These are phyloP conservation scores for Andrena hattorfiana DNA, from an alignment of 2,888 invertebrate species.

Conservation along the genomic window DNA sequence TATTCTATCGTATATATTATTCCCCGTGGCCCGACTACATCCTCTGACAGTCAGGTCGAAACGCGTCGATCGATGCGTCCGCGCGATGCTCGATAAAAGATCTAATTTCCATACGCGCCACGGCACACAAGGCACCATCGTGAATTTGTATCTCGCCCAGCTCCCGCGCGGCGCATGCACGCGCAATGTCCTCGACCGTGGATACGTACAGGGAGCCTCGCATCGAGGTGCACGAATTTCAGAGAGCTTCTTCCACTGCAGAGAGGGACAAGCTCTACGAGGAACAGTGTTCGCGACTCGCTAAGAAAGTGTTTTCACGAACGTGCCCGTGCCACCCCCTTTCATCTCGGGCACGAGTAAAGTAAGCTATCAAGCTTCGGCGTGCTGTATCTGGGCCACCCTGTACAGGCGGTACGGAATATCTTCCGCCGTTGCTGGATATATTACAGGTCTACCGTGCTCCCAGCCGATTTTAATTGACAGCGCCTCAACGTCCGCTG, in stretches of 20 bases:
- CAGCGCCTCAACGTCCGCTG: slow-evolving; percentile 43
- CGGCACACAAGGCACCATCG: slow-evolving; percentile 34
- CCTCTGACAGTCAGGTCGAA: slow-evolving; percentile 17
- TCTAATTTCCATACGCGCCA: slow-evolving; percentile 69
- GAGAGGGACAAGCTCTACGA: too few relatives aligned
- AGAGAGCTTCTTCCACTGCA: not conserved
- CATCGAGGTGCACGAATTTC: not conserved
- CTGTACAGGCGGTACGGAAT: not conserved
- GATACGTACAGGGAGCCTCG: not conserved
- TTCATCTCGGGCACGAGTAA: too few relatives aligned
- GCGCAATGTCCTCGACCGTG: not conserved
- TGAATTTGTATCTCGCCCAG: slow-evolving; percentile 62
- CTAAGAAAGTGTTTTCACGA: too few relatives aligned
- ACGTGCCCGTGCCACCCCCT: too few relatives aligned
- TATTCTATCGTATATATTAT: slow-evolving; percentile 61
- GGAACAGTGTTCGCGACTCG: too few relatives aligned
- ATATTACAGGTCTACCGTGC: slow-evolving; percentile 22
- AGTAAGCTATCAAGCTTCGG: not conserved
- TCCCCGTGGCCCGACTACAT: slow-evolving; percentile 27
- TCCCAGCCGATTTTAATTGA: slow-evolving; percentile 50
- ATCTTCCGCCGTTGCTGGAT: not conserved
- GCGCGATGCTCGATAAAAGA: slow-evolving; percentile 67
- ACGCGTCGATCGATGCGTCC: slow-evolving; percentile 59
- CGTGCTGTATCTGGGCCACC: not conserved
- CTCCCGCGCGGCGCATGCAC: slow-evolving; percentile 13